Conservation (phyloP, 2,888 invertebrate species). For the Pyrocoelia pectoralis region DNA sequence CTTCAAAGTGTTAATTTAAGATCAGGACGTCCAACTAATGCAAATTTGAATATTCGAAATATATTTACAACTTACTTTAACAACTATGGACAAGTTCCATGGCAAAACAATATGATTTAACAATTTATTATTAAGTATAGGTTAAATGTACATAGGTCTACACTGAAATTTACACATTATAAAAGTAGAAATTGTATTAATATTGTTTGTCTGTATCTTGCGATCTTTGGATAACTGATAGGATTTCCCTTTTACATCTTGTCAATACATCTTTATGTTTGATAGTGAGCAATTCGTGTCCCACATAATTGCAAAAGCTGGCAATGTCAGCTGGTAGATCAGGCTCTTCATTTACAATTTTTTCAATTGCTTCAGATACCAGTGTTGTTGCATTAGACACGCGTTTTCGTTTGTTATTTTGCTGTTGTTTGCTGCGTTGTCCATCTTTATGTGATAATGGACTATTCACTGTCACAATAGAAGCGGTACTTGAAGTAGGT, state of each 20-base stretch:
- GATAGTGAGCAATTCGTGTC: background rate
- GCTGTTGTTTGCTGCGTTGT: too few relatives aligned
- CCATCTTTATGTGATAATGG: too few relatives aligned
- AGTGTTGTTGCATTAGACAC: too few relatives aligned
- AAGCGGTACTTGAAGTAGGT: too few relatives aligned
- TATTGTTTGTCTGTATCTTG: background rate
- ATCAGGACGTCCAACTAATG: conserved; percentile 11
- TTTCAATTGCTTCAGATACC: too few relatives aligned
- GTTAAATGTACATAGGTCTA: background rate
- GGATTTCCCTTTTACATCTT: conserved; percentile 1
- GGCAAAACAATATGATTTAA: conserved; percentile 17
- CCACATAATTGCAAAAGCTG: conserved; percentile 1
- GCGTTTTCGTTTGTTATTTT: too few relatives aligned
- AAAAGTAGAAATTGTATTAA: background rate
- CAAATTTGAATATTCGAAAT: conserved; percentile 2
- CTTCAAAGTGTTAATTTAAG: background rate
- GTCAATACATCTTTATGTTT: background rate
- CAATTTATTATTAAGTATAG: background rate
- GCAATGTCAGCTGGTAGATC: background rate
- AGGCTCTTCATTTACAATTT: background rate
- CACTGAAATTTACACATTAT: background rate
- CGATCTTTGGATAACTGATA: background rate
- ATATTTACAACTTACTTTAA: conserved; percentile 15
- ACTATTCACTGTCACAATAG: too few relatives aligned
- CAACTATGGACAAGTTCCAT: background rate